phyloP scores from a whole-genome alignment of 1,140 invertebrate species.

The Drosophila persimilis region DNA sequence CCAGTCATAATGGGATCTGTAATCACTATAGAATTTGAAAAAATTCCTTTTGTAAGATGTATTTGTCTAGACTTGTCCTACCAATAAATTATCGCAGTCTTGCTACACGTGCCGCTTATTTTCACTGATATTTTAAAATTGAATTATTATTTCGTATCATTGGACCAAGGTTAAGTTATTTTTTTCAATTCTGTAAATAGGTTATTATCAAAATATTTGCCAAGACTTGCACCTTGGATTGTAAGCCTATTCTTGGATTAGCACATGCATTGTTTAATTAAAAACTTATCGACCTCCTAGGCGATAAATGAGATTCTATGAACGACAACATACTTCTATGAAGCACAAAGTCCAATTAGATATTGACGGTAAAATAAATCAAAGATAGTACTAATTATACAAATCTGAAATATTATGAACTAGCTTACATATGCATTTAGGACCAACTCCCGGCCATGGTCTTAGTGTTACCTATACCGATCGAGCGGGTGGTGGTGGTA shows the following conservation, averaged over 20 bases:
- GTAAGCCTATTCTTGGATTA: neutral
- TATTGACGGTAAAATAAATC: neutral
- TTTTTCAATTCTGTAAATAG: neutral
- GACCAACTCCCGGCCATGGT: too few relatives aligned
- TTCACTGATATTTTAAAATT: neutral
- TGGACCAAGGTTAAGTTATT: conserved; percentile 1
- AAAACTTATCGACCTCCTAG: conserved; percentile 2
- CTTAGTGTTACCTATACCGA: too few relatives aligned
- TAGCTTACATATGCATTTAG: too few relatives aligned
- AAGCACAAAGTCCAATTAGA: conserved; percentile 12
- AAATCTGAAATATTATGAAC: too few relatives aligned
- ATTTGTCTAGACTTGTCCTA: neutral
- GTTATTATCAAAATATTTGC: neutral
- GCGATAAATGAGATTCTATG: neutral
- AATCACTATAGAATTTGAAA: neutral
- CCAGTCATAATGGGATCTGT: neutral
- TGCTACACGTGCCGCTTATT: conserved; percentile 29
- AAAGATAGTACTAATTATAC: neutral
- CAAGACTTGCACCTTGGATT: too few relatives aligned
- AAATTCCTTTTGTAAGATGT: too few relatives aligned
- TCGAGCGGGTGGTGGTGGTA: too few relatives aligned
- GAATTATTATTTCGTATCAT: neutral
- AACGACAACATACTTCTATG: neutral
- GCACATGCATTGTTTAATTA: conserved; percentile 2
- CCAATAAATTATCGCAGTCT: conserved; percentile 2